phyloP scores from a whole-genome alignment of 2,797 vertebrate genomes.

The Cirrhinus molitorella region DNA sequence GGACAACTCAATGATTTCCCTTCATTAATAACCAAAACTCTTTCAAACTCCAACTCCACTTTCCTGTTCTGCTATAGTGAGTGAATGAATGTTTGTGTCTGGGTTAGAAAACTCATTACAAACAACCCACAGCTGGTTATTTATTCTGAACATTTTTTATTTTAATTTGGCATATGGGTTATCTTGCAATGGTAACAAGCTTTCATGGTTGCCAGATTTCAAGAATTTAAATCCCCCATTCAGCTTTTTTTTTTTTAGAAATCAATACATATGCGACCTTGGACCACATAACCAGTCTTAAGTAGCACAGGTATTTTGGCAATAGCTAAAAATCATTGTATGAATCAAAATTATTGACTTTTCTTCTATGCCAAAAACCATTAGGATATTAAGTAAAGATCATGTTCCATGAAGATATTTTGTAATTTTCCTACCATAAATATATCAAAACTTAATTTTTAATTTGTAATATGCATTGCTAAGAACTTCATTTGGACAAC shows the following conservation, averaged over 20 bases:
- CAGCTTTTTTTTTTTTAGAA: neutral
- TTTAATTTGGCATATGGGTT: neutral
- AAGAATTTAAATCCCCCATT: neutral
- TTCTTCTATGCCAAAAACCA: too few relatives aligned
- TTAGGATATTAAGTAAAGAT: too few relatives aligned
- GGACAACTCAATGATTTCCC: neutral
- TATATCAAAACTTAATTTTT: too few relatives aligned
- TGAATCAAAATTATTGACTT: too few relatives aligned
- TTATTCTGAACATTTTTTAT: neutral
- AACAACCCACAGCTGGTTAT: neutral
- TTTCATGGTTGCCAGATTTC: neutral
- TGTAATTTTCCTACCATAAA: too few relatives aligned
- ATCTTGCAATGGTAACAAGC: neutral
- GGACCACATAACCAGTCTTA: too few relatives aligned
- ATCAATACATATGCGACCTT: too few relatives aligned
- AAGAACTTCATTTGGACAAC: too few relatives aligned
- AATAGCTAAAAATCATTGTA: too few relatives aligned
- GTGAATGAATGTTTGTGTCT: neutral
- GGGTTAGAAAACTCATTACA: neutral
- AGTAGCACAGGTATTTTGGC: too few relatives aligned
- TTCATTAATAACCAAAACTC: conserved; percentile 2
- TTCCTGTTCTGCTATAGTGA: neutral
- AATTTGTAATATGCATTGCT: too few relatives aligned
- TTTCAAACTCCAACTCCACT: neutral
- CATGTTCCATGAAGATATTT: too few relatives aligned